These are phyloP conservation scores for Thyatira batis DNA, from an alignment of 2,888 invertebrate species.

Conservation along the genomic window DNA sequence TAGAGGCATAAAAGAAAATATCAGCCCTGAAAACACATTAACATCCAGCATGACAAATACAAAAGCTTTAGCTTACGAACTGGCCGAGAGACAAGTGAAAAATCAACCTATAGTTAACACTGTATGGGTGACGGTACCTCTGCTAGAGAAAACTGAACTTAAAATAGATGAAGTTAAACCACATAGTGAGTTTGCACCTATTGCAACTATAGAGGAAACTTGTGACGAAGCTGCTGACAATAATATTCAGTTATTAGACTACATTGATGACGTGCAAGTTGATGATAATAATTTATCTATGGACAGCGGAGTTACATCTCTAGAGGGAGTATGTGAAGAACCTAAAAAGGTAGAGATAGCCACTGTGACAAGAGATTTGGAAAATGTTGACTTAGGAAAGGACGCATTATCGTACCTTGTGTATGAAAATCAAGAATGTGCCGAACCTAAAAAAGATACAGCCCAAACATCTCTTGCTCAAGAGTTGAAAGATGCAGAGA, in stretches of 20 bases:
- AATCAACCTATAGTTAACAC: constrained; percentile 43
- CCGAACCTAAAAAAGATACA: constrained; percentile 8
- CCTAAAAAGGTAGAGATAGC: constrained; percentile 15
- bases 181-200: constrained; percentile 63
- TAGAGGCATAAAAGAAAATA: constrained; percentile 83
- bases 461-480: constrained; percentile 53
- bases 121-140: constrained; percentile 46
- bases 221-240: constrained; percentile 56
- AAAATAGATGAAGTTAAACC: constrained; percentile 48
- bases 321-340: constrained; percentile 20
- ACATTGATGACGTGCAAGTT: constrained; percentile 58
- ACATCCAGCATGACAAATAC: constrained; percentile 71
- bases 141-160: constrained; percentile 43
- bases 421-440: constrained; percentile 57
- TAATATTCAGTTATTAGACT: constrained; percentile 46
- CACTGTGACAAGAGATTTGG: constrained; percentile 32
- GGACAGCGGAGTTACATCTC: constrained; percentile 32
- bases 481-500: constrained; percentile 67
- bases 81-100: constrained; percentile 55
- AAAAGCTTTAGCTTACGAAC: constrained; percentile 61
- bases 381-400: constrained; percentile 65
- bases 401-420: constrained; percentile 70
- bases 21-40: constrained; percentile 83
- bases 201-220: constrained; percentile 71
- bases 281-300: constrained; percentile 38